These are phyloP conservation scores for Nyctibius grandis DNA, from an alignment of 2,797 vertebrate species.

Conservation along the genomic window DNA sequence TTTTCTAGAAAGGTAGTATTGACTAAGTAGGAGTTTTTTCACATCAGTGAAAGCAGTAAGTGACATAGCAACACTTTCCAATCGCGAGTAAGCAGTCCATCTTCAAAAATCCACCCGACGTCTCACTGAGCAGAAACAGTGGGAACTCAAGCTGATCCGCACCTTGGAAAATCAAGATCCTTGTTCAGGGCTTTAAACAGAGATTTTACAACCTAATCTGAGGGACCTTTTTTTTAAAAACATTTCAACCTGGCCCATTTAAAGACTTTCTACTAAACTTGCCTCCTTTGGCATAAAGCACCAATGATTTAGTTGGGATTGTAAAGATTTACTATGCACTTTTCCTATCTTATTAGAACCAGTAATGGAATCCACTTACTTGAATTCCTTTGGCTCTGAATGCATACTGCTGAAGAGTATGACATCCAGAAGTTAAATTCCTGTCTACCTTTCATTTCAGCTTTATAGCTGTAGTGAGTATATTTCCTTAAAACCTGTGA, in stretches of 20 bases:
- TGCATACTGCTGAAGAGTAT: not conserved
- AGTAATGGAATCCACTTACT: slow-evolving; percentile 1
- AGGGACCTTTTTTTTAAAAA: not conserved
- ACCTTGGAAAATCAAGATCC: not conserved
- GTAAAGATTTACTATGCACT: slow-evolving; percentile 25
- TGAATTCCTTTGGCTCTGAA: slow-evolving; percentile 17
- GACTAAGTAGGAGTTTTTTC: not conserved
- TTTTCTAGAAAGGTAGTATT: not conserved
- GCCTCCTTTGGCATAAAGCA: not conserved
- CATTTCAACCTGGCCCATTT: not conserved
- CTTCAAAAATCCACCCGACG: not conserved
- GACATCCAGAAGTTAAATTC: slow-evolving; percentile 41
- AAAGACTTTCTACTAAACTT: not conserved
- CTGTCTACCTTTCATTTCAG: slow-evolving; percentile 27
- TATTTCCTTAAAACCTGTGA: not conserved
- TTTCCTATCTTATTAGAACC: slow-evolving; percentile 35
- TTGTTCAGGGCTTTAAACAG: not conserved
- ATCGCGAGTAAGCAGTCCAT: not conserved
- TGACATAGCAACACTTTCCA: not conserved
- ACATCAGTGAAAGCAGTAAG: not conserved
- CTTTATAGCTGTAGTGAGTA: not conserved
- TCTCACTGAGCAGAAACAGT: not conserved
- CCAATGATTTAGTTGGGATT: not conserved
- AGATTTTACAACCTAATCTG: not conserved
- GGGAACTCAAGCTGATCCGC: not conserved